Conservation (phyloP, 2,797 vertebrate genomes). For the Pipistrellus nathusii region DNA sequence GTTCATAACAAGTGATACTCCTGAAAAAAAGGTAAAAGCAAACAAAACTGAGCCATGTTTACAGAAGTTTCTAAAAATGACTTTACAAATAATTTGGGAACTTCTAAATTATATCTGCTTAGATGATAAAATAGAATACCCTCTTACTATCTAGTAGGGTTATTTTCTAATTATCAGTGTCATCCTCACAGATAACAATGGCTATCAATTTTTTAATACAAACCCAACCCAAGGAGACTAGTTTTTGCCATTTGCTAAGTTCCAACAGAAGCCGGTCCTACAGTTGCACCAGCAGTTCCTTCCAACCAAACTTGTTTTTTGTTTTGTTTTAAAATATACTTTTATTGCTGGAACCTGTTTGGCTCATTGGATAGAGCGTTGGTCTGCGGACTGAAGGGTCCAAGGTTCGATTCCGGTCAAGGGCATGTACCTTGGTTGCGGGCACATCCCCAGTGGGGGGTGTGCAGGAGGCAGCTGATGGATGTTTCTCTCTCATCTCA, state of each 20-base stretch:
- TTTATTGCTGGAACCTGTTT: no score
- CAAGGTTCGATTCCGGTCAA: no score
- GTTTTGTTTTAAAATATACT: no score
- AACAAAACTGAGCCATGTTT: neutral
- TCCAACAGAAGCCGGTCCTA: neutral
- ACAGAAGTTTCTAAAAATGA: conserved; percentile 25
- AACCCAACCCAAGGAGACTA: neutral
- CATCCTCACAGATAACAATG: neutral
- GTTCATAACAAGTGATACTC: neutral
- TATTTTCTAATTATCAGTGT: neutral
- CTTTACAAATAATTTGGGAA: conserved; percentile 37
- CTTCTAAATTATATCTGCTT: conserved; percentile 4
- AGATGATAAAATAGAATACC: neutral
- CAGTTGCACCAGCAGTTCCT: neutral
- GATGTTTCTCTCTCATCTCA: no score
- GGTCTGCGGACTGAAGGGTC: no score
- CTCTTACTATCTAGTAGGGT: neutral
- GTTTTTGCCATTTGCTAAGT: neutral
- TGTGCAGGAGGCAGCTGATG: no score
- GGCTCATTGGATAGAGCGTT: no score
- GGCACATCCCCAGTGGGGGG: no score
- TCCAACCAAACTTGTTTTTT: neutral
- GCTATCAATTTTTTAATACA: neutral
- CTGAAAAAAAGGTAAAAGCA: neutral
- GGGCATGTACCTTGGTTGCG: no score